Percentiles rank a stretch among this genome's conserved stretches.
These are phyloP conservation scores for Nipponia nippon DNA, from an alignment of 2,113 vertebrate genomes.

Conservation along the genomic window DNA sequence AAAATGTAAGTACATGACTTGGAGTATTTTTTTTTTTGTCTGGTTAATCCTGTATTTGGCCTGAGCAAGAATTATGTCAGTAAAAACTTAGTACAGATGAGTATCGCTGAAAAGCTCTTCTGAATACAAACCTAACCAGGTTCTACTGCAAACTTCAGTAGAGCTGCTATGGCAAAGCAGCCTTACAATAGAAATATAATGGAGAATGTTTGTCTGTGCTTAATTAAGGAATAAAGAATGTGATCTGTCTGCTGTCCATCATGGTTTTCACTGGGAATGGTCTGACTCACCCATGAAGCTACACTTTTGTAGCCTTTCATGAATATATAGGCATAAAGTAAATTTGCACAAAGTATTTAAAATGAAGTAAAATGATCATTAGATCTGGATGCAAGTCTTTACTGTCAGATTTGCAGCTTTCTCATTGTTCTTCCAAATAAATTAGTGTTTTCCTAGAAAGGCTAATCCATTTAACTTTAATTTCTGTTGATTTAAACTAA, in stretches of 20 bases:
- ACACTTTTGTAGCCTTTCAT: background rate
- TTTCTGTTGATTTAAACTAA: conserved; percentile 33
- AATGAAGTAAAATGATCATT: background rate
- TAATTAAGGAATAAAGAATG: background rate
- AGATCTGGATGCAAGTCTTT: background rate
- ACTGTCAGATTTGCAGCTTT: background rate
- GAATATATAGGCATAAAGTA: background rate
- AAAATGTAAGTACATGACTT: conserved; percentile 89
- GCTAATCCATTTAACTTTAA: conserved; percentile 2
- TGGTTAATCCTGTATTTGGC: background rate
- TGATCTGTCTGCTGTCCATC: background rate
- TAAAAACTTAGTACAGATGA: background rate
- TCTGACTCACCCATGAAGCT: background rate
- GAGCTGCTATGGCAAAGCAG: background rate
- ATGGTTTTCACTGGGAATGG: background rate
- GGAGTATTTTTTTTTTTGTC: background rate
- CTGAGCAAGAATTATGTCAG: background rate
- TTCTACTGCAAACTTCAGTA: background rate
- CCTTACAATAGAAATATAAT: background rate
- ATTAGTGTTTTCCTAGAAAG: background rate
- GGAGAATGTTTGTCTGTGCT: background rate
- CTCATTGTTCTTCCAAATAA: background rate
- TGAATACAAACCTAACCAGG: background rate
- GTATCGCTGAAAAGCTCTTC: background rate
- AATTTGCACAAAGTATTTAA: background rate